Percentiles rank a stretch among this genome's conserved stretches.
These are phyloP conservation scores for Heliconius hortense DNA, from an alignment of 2,888 invertebrate genomes.

Conservation along the genomic window DNA sequence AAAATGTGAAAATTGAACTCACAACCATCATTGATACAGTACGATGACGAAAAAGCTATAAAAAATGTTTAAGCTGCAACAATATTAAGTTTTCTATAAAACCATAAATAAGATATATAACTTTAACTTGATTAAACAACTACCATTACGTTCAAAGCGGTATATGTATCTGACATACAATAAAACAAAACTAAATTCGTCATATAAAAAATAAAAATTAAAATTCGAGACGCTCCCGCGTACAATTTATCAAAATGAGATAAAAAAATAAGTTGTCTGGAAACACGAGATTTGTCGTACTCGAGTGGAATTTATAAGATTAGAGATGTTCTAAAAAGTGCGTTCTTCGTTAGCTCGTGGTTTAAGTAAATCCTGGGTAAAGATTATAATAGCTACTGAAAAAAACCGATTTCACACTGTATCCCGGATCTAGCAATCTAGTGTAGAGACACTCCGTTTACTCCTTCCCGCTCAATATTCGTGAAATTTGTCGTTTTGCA, in stretches of 20 bases:
- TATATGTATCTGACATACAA: neutral
- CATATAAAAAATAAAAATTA: neutral
- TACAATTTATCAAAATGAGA: constrained; percentile 16
- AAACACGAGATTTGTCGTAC: constrained; percentile 17
- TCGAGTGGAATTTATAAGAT: constrained; percentile 15
- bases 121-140: neutral
- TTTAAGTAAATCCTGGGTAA: neutral
- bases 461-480: neutral
- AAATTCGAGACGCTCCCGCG: constrained; percentile 6
- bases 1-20: too few species aligned
- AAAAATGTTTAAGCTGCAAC: too few species aligned
- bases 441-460: neutral
- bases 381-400: too few species aligned
- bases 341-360: neutral
- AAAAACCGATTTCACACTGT: neutral
- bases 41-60: too few species aligned
- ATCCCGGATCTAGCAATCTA: neutral
- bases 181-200: neutral
- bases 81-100: neutral
- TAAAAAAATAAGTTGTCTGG: constrained; percentile 24
- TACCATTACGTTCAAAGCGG: neutral
- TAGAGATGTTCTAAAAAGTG: neutral
- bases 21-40: too few species aligned
- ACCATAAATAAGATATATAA: neutral
- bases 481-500: too few species aligned